Evolutionary conservation across 1,140 invertebrate species (phyloP).

Genomic region (Microvelia longipes): DNA sequence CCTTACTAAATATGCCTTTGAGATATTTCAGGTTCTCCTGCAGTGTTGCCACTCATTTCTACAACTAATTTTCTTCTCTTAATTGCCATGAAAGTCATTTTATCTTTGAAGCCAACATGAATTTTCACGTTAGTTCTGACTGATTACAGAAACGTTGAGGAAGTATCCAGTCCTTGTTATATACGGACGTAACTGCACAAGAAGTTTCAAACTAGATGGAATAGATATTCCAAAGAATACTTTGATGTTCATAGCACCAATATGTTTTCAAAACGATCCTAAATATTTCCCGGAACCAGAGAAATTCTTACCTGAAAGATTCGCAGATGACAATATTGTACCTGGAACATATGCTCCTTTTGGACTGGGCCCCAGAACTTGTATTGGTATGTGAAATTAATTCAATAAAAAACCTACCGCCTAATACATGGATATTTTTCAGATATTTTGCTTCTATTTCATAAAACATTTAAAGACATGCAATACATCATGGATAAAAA

Average conservation of each 20-base stretch:
- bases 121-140: too few species aligned
- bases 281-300: constrained; percentile 7
- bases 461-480: too few species aligned
- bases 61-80: too few species aligned
- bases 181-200: background rate
- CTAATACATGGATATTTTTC: too few species aligned
- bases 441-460: too few species aligned
- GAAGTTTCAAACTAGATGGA: background rate
- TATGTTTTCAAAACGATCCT: background rate
- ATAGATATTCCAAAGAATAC: background rate
- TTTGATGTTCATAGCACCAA: background rate
- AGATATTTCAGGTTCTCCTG: too few species aligned
- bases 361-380: constrained; percentile 2
- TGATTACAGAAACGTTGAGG: background rate
- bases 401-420: too few species aligned
- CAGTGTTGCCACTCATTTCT: too few species aligned
- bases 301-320: constrained; percentile 6
- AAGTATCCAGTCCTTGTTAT: background rate
- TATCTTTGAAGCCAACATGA: too few species aligned
- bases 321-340: background rate
- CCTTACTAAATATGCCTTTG: too few species aligned
- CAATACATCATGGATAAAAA: too few species aligned
- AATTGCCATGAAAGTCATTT: too few species aligned
- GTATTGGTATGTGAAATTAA: constrained; percentile 3
- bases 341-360: constrained; percentile 1